These are phyloP conservation scores for Corydoras sp. DNA, from an alignment of 2,113 vertebrate species.

Conservation along the genomic window DNA sequence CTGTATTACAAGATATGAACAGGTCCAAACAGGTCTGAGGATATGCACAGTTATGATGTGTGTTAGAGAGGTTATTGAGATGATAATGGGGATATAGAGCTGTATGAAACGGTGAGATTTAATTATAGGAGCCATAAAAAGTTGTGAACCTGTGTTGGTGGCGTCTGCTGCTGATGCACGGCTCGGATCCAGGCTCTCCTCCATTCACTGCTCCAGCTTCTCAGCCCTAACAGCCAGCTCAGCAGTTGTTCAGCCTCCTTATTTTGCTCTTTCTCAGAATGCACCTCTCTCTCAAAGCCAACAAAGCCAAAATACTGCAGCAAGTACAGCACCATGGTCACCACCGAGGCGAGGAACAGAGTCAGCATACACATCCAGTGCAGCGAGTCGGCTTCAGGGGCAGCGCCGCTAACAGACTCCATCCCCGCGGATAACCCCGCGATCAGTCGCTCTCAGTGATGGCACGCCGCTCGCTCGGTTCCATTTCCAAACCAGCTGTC, in stretches of 20 bases:
- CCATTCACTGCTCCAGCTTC: conserved; percentile 81
- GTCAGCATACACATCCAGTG: conserved; percentile 75
- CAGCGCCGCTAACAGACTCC: neutral
- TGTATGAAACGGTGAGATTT: neutral
- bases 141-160: neutral
- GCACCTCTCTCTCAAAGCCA: conserved; percentile 13
- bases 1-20: no score
- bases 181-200: conserved; percentile 77
- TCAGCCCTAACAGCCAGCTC: conserved; percentile 79
- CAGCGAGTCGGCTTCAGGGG: conserved; percentile 57
- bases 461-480: neutral
- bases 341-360: conserved; percentile 71
- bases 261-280: conserved; percentile 40
- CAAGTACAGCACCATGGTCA: conserved; percentile 70
- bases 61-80: no score
- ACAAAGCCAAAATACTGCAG: conserved; percentile 63
- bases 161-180: conserved; percentile 54
- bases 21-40: neutral
- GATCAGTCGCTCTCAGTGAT: neutral
- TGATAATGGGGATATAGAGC: neutral
- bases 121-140: neutral
- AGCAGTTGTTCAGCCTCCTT: conserved; percentile 71
- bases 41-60: no score
- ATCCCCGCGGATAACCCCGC: neutral
- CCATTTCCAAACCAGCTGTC: neutral